phyloP scores from a whole-genome alignment of 2,113 vertebrate species.

The Dascyllus trimaculatus region DNA sequence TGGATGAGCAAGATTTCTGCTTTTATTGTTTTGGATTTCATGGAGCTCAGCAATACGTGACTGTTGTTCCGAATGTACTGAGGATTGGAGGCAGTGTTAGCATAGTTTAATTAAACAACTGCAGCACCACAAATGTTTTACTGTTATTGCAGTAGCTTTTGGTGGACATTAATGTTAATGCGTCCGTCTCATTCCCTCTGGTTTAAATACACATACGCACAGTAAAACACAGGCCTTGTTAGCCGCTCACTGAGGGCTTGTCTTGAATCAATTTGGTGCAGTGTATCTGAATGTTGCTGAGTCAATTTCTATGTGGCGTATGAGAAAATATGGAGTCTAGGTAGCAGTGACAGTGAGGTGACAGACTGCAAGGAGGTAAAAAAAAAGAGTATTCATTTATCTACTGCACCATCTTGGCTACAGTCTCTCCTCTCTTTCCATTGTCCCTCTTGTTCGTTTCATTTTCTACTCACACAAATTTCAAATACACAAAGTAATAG shows the following conservation, averaged over 20 bases:
- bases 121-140: conserved; percentile 9
- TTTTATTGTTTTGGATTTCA: background rate
- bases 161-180: conserved; percentile 47
- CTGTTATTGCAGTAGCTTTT: conserved; percentile 43
- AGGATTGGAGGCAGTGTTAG: background rate
- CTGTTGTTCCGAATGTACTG: background rate
- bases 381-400: background rate
- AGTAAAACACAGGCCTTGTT: background rate
- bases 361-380: conserved; percentile 1
- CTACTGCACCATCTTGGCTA: background rate
- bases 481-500: conserved; percentile 2
- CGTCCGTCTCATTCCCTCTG: conserved; percentile 2
- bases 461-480: background rate
- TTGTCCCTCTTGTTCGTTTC: conserved; percentile 6
- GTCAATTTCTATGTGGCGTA: background rate
- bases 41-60: background rate
- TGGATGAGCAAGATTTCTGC: background rate
- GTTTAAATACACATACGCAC: conserved; percentile 22
- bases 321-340: background rate
- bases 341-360: conserved; percentile 6
- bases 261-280: background rate
- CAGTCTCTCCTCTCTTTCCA: no score
- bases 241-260: background rate
- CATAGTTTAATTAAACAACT: conserved; percentile 1
- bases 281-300: background rate